These are phyloP conservation scores for Macropodus opercularis DNA, from an alignment of 2,797 vertebrate species.

Conservation along the genomic window DNA sequence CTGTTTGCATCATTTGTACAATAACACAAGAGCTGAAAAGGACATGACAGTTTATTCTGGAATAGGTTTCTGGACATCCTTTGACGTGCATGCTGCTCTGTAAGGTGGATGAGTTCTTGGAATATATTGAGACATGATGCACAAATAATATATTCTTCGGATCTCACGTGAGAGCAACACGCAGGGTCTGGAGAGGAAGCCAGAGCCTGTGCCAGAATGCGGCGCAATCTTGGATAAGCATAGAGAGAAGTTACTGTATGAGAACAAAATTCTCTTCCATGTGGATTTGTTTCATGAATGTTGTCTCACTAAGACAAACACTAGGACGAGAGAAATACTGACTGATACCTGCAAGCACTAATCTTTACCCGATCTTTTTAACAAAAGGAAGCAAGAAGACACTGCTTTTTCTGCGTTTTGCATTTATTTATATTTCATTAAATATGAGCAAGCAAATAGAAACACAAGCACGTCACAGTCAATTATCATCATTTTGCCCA, in stretches of 20 bases:
- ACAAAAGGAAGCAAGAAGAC: conserved; percentile 80
- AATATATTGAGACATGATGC: conserved; percentile 77
- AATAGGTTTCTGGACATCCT: conserved; percentile 67
- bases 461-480: conserved; percentile 95
- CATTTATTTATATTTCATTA: conserved; percentile 94
- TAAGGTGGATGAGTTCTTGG: conserved; percentile 48
- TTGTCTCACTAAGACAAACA: conserved; percentile 61
- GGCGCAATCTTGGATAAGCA: conserved; percentile 58
- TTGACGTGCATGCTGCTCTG: conserved; percentile 65
- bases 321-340: conserved; percentile 49
- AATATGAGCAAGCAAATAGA: conserved; percentile 93
- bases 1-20: conserved; percentile 32
- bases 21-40: conserved; percentile 39
- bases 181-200: conserved; percentile 58
- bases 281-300: conserved; percentile 71
- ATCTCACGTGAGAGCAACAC: conserved; percentile 66
- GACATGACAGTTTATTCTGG: conserved; percentile 71
- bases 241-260: conserved; percentile 58
- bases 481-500: conserved; percentile 77
- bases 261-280: conserved; percentile 82
- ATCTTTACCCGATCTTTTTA: conserved; percentile 53
- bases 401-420: conserved; percentile 83
- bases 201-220: conserved; percentile 74
- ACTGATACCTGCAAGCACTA: conserved; percentile 73
- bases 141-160: conserved; percentile 76